Evolutionary conservation across 2,113 vertebrate species (phyloP).

Genomic region (Monarcha castaneiventris): DNA sequence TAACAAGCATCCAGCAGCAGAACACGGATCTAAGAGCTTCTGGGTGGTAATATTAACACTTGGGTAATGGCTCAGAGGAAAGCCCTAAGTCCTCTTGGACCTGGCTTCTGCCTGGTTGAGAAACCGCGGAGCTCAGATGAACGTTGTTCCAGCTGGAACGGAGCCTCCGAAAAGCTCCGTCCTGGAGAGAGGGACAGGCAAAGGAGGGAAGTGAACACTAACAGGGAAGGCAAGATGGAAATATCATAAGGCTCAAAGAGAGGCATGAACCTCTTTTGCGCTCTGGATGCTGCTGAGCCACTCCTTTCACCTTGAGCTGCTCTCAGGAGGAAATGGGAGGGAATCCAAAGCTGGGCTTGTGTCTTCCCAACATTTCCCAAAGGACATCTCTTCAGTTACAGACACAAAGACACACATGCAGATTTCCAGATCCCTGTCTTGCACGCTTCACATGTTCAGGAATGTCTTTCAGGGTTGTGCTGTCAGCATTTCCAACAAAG

Average conservation of each 20-base stretch:
- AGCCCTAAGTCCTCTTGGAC: slow-evolving; percentile 40
- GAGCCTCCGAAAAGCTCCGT: neutral
- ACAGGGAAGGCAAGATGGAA: slow-evolving; percentile 3
- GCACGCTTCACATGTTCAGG: neutral
- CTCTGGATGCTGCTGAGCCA: neutral
- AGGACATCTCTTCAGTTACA: neutral
- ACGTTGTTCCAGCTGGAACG: slow-evolving; percentile 34
- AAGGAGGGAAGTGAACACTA: neutral
- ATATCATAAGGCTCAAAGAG: neutral
- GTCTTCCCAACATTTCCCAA: neutral
- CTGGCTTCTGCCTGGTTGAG: slow-evolving; percentile 18
- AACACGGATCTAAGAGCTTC: slow-evolving; percentile 17
- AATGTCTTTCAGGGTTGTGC: neutral
- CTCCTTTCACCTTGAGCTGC: neutral
- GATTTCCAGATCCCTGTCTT: neutral
- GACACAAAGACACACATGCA: neutral
- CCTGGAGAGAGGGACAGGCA: neutral
- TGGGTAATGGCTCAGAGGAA: slow-evolving; percentile 54
- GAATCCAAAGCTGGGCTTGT: neutral
- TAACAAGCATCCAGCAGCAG: slow-evolving; percentile 17
- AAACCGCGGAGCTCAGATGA: neutral
- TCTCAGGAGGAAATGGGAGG: neutral
- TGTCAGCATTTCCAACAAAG: slow-evolving; percentile 8
- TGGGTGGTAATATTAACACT: slow-evolving; percentile 64
- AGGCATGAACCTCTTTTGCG: neutral